Conservation (phyloP, 2,113 vertebrate genomes). For the Takifugu flavidus region DNA sequence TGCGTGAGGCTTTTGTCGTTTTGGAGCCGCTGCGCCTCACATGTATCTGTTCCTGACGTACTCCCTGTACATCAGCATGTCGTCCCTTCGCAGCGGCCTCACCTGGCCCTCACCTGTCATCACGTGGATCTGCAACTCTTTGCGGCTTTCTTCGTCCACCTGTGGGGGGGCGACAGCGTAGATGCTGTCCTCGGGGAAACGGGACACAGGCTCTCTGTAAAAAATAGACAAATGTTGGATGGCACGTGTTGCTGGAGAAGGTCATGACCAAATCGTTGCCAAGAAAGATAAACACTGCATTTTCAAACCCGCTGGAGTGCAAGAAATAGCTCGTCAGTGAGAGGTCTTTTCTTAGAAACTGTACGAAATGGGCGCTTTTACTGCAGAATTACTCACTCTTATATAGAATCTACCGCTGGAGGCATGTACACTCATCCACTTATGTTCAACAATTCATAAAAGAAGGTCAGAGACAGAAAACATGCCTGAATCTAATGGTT, state of each 20-base stretch:
- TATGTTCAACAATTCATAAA: too few relatives aligned
- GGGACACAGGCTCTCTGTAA: conserved; percentile 82
- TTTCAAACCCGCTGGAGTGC: neutral
- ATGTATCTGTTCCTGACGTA: conserved; percentile 92
- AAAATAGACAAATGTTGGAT: neutral
- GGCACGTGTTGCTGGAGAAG: too few relatives aligned
- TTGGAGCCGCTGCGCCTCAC: conserved; percentile 46
- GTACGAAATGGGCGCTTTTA: conserved; percentile 1
- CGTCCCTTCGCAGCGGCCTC: conserved; percentile 81
- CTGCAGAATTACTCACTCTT: conserved; percentile 35
- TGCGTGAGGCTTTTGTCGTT: neutral
- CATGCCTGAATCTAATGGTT: too few relatives aligned
- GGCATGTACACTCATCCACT: too few relatives aligned
- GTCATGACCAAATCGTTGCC: neutral
- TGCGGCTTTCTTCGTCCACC: conserved; percentile 78
- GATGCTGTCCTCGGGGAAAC: conserved; percentile 86
- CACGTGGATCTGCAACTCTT: conserved; percentile 86
- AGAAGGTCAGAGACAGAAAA: too few relatives aligned
- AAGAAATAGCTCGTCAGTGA: neutral
- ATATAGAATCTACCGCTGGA: neutral
- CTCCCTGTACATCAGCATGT: conserved; percentile 86
- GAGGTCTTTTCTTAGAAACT: neutral
- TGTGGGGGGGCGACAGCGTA: conserved; percentile 81
- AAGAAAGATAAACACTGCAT: neutral
- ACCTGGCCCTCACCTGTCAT: conserved; percentile 80